Evolutionary conservation across 2,888 invertebrate species (phyloP), one percentile per base, ranked within the genome.

Genomic region (Caenorhabditis uteleia): DNA sequence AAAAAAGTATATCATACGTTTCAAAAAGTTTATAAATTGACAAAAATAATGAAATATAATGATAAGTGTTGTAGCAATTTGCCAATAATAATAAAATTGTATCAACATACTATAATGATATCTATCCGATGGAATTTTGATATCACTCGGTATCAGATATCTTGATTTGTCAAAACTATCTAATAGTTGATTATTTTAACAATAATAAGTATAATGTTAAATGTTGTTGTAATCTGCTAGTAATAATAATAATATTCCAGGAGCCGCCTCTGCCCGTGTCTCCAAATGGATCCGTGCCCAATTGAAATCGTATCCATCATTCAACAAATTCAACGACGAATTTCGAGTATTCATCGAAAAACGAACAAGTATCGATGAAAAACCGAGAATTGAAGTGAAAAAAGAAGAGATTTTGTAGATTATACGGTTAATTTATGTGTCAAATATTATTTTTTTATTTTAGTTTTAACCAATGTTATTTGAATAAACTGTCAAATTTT

Each of bases 251-350:
- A 16, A 10, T 5, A 16, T 39, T 45, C n/a, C 7, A 39, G 58
- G 36, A 20, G 60, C 55, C 3, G 20, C 61, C 2, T 66, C 68
- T 2, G 57, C 71, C 5, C 26, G 61, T 2, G 54, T 71, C 1
- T 71, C 71, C 2, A 68, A 57, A 39, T 71, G 71, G 71, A 71
- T 71, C 21, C 46, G 71, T 10, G 68, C 50, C n/a, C 66, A 68
- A 36, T 39, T 65, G 20, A 57, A 56, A n/a, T 49, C 50, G 18
- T 66, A 59, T 40, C 56, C 47, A 16, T 43, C 34, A 27, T 66
- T 59, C 34, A 33, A 38, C n/a, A 12, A 48, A 10, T 66, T 66
- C 38, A 51, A 59, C 20, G 27, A 29, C 1, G 27, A 48, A 7
- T 60, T 66, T 33, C 55, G 56, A 4, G 43, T 20, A 10, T 66